Conservation (phyloP, 2,797 vertebrate genomes). For the Pterois miles region DNA sequence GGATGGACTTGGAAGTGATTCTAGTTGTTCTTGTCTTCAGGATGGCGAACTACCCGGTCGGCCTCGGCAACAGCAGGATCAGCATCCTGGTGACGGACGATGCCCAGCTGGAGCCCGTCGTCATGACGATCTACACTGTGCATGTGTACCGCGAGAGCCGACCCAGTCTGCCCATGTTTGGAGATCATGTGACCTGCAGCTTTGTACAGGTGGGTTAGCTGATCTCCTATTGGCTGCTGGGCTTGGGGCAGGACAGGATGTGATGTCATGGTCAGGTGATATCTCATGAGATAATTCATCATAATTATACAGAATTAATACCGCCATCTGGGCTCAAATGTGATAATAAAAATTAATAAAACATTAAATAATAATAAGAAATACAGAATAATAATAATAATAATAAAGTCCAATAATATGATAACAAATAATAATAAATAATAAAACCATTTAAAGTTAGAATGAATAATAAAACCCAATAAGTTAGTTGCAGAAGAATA, state of each 20-base stretch:
- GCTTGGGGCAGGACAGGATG: background rate
- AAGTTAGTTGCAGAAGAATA: too few species aligned
- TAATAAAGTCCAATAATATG: too few species aligned
- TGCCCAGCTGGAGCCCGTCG: conserved; percentile 68
- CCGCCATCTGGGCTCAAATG: too few species aligned
- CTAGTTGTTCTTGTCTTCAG: conserved; percentile 74
- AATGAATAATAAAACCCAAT: too few species aligned
- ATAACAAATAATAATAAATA: too few species aligned
- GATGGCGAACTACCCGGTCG: conserved; percentile 88
- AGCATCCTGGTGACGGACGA: conserved; percentile 85
- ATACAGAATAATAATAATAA: too few species aligned
- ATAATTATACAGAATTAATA: too few species aligned
- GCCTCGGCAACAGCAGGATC: conserved; percentile 90
- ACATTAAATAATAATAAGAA: too few species aligned
- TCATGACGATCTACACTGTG: conserved; percentile 89
- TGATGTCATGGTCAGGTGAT: background rate
- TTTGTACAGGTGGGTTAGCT: conserved; percentile 88
- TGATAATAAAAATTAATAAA: too few species aligned
- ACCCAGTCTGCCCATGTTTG: conserved; percentile 93
- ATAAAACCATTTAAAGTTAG: too few species aligned
- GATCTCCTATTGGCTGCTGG: background rate
- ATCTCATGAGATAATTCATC: too few species aligned
- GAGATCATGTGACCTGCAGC: conserved; percentile 90
- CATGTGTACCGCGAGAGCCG: conserved; percentile 90
- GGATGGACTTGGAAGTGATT: too few species aligned